These are phyloP conservation scores for Poecilia latipinna DNA, from an alignment of 2,113 vertebrate genomes.

Conservation along the genomic window DNA sequence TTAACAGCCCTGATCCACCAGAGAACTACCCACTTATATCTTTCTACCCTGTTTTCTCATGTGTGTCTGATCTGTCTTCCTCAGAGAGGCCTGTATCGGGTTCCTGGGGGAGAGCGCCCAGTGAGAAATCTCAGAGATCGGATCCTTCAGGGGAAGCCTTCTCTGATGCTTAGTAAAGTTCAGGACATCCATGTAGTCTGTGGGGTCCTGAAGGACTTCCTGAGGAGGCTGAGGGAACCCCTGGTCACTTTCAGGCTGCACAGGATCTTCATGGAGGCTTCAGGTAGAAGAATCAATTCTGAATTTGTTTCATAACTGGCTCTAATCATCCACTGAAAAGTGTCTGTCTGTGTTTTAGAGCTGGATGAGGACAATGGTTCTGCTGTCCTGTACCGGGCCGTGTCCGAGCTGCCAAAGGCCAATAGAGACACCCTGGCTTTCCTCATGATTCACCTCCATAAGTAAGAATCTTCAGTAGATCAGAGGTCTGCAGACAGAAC, in stretches of 20 bases:
- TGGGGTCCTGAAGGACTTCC: constrained; percentile 88
- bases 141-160: constrained; percentile 69
- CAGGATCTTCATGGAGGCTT: constrained; percentile 81
- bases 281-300: constrained; percentile 56
- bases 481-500: not conserved
- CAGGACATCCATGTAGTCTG: constrained; percentile 86
- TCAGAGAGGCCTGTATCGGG: constrained; percentile 86
- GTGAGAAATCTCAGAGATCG: constrained; percentile 83
- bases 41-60: not conserved
- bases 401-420: constrained; percentile 80
- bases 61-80: constrained; percentile 4
- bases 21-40: not conserved
- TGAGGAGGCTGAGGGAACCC: constrained; percentile 85
- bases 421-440: constrained; percentile 88
- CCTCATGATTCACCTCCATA: constrained; percentile 69
- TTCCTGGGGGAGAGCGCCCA: constrained; percentile 80
- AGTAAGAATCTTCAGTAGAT: constrained; percentile 28
- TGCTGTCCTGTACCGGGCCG: constrained; percentile 68
- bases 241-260: constrained; percentile 87
- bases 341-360: constrained; percentile 62
- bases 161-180: constrained; percentile 66
- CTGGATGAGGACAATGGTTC: constrained; percentile 63
- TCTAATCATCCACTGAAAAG: not conserved
- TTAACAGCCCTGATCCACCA: not conserved
- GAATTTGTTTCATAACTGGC: not conserved